Evolutionary conservation across 2,797 vertebrate species (phyloP), one percentile per base, ranked within the genome.

Genomic region (Uromys caudimaculatus): DNA sequence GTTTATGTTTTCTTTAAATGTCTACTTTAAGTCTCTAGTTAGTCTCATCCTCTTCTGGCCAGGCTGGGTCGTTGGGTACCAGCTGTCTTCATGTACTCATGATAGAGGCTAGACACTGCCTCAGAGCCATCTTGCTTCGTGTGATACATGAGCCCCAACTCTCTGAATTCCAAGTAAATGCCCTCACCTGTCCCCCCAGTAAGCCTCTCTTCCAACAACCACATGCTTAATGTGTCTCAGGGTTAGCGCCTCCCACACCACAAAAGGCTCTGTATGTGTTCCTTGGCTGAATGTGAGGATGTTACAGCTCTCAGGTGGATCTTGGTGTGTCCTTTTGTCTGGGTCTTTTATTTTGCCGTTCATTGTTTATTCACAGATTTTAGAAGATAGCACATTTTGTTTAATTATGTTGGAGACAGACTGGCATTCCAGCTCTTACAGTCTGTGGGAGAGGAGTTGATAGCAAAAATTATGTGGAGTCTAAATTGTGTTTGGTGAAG

Each of bases 361-460:
- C 95, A 97, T 92, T 98, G 97, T 97, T 97, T 97, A 98, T 98
- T 97, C 95, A 95, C 97, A 97, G 97, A 97, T 97, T 97, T 97
- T 95, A 95, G 97, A 89, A 97, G 97, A 98, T 97, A 97, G 97
- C 98, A 97, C 97, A 98, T 98, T 97, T 97, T 93, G 96, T 95
- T 97, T 98, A 97, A 98, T 98, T 97, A 97, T 95, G 97, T 90
- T 95, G 93, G 97, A 97, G 97, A 97, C 97, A 98, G 97, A 95
- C 97, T 96, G 97, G 97, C 97, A 97, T 97, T 97, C 97, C 96
- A 98, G 97, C 95, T 97, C 96, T 95, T 97, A 95, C 94, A 97
- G 96, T 96, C 96, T 97, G 95, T 96, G 89, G 93, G 93, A 97
- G 97, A 96, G 69, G 84, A 93, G 84, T 95, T 97, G 96, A 97